Base-by-base conservation (phyloP, 1,140 invertebrate genomes). In the Euglossa dilemma region DNA sequence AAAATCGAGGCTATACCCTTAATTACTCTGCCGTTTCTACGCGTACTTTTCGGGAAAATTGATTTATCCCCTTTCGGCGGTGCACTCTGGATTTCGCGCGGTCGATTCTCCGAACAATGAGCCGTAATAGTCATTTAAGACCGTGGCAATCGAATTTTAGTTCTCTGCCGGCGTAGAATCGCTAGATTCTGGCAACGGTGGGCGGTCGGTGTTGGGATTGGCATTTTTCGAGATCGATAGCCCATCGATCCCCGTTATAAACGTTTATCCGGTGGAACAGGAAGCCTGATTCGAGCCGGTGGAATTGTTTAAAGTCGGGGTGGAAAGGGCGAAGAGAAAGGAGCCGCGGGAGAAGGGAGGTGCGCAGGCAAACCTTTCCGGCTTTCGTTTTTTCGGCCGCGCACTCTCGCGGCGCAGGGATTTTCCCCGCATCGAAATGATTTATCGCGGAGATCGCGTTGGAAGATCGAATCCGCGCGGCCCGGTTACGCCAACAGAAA, bases 341-440 rank as follows among this genome's bases (percentile, higher is more conserved):
- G n/a, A 14, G 59, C 2, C 2, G n/a, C 6, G 18, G 0, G 2
- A n/a, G 57, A n/a, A 23, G 11, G 57, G 12, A 4, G 16, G 4
- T 6, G 23, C 4, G 18, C 43, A 23, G 20, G 59, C 45, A 50
- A 78, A 57, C 67, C 47, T 69, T 73, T 80, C 61, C 84, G 47
- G 23, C 28, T 73, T 71, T 75, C 20, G 11, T 47, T 71, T 85
- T 63, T 80, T 80, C 43, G 69, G 54, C 25, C 82, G 28, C 56
- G 69, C 52, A 59, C 74, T n/a, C n/a, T n/a, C n/a, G n/a, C n/a
- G n/a, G 63, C 47, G 25, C 25, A 45, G 36, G 72, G 18, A 63
- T 85, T 82, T 77, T 28, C 18, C 59, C 43, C 36, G 72, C 47
- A 85, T 86, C 59, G 54, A 52, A 57, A 85, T 85, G 85, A 87